Base-by-base conservation (phyloP, 2,113 vertebrate species). In the Trogon surrucura region DNA sequence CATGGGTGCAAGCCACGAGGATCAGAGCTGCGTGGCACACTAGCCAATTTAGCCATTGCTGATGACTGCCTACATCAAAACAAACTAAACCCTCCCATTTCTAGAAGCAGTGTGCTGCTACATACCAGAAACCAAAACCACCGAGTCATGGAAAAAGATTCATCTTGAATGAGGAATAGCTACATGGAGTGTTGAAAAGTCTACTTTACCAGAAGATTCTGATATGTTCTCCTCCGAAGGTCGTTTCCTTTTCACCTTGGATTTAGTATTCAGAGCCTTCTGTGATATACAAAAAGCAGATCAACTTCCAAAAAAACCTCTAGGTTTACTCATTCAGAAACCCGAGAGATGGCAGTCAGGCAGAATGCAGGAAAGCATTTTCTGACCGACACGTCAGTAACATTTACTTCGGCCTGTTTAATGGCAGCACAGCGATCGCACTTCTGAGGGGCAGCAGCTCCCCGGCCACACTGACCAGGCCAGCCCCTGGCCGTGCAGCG, bases 151-250 rank as follows among this genome's bases (percentile, higher is more conserved):
- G 25, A 73, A 77, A 89, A 85, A 4, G 30, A 69, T 19, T 36
- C 10, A 36, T 54, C 29, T 45, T 20, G 16, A 95, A 90, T 27
- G 15, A 90, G 44, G 44, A 67, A 83, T 88, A 66, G 20, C 34
- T 13, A 17, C 4, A 32, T 0, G 2, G 23, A 67, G 18, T 60
- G 90, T 30, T 74, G 32, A 71, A 78, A 86, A 65, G 21, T 26
- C 21, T 89, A 13, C 66, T 79, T 94, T 96, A 97, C 97, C 97
- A 85, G 91, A 73, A 70, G 65, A 9, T 47, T 69, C 79, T 29
- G 72, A 57, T 23, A 36, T 29, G 20, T 0, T 70, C 41, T 88
- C 17, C 75, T 94, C 81, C 38, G 47, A 95, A 87, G 44, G 25
- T 26, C 4, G 29, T 20, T 72, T 58, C 69, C 29, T 58, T 61